Percentiles rank a stretch among this genome's conserved stretches.
phyloP scores from a whole-genome alignment of 2,888 invertebrate species.

The Drosophila paranaensis region DNA sequence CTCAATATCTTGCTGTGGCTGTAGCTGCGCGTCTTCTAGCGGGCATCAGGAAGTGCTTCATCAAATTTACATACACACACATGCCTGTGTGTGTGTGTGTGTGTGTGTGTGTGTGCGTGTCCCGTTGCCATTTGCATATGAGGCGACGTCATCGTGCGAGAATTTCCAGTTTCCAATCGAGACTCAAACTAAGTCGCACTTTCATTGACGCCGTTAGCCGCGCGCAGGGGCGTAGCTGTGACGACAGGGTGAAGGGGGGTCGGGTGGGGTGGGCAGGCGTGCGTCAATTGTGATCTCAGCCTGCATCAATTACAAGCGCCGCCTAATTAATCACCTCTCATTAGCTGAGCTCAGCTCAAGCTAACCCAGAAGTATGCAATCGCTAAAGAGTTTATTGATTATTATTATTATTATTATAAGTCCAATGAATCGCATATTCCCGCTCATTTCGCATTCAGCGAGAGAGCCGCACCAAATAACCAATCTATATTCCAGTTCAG shows the following conservation, averaged over 20 bases:
- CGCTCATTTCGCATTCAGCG: slow-evolving; percentile 36
- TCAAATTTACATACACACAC: slow-evolving; percentile 65
- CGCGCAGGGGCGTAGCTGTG: no score
- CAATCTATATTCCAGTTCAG: slow-evolving; percentile 56
- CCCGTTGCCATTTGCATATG: slow-evolving; percentile 47
- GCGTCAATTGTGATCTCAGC: slow-evolving; percentile 44
- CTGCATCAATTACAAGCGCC: slow-evolving; percentile 68
- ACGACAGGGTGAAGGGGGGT: no score
- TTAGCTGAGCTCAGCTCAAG: slow-evolving; percentile 44
- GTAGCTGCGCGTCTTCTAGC: slow-evolving; percentile 44
- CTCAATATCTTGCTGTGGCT: slow-evolving; percentile 32
- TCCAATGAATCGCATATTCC: slow-evolving; percentile 19
- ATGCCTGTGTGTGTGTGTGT: background rate
- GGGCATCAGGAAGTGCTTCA: slow-evolving; percentile 72
- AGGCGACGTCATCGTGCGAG: slow-evolving; percentile 50
- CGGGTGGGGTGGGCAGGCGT: no score
- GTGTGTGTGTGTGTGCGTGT: slow-evolving; percentile 6
- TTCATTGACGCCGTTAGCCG: slow-evolving; percentile 46
- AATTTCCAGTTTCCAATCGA: slow-evolving; percentile 30
- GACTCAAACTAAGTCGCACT: slow-evolving; percentile 54
- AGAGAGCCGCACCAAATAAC: slow-evolving; percentile 24
- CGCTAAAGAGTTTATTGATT: slow-evolving; percentile 1
- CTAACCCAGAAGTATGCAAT: slow-evolving; percentile 36
- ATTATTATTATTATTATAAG: slow-evolving; percentile 38
- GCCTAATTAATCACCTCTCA: slow-evolving; percentile 63